Conservation (phyloP, 2,797 vertebrate genomes). For the Picus viridis region DNA sequence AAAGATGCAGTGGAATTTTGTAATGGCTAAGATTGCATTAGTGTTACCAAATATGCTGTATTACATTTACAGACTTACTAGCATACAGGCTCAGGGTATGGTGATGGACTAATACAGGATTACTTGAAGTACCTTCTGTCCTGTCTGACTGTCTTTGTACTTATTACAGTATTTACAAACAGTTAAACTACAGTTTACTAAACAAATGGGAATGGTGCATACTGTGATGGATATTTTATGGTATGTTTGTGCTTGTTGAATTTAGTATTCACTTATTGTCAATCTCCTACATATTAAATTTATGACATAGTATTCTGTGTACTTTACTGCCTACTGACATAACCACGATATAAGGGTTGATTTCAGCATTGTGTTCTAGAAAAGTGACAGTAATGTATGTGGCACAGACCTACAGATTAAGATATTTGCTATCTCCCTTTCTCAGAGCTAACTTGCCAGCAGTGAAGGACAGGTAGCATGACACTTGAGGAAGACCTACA, state of each 20-base stretch:
- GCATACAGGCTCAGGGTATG: background rate
- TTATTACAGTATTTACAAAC: background rate
- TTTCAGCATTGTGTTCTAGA: background rate
- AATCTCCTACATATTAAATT: background rate
- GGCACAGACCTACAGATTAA: background rate
- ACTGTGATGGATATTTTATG: background rate
- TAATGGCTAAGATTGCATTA: slow-evolving; percentile 37
- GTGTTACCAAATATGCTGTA: slow-evolving; percentile 32
- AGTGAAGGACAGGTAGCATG: background rate
- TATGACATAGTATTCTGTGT: background rate
- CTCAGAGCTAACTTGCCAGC: background rate
- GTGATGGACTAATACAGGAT: background rate
- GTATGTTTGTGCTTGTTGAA: background rate
- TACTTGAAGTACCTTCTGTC: background rate
- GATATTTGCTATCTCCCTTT: background rate
- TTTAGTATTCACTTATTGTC: background rate
- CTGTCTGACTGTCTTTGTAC: background rate
- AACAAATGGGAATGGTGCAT: background rate
- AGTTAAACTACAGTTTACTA: background rate
- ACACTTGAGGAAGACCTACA: background rate
- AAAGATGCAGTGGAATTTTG: slow-evolving; percentile 18
- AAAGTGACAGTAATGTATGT: background rate
- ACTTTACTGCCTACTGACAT: background rate
- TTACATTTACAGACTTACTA: background rate
- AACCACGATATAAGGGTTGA: background rate